Base-by-base conservation (phyloP, 2,888 invertebrate species). In the Volucella inanis region DNA sequence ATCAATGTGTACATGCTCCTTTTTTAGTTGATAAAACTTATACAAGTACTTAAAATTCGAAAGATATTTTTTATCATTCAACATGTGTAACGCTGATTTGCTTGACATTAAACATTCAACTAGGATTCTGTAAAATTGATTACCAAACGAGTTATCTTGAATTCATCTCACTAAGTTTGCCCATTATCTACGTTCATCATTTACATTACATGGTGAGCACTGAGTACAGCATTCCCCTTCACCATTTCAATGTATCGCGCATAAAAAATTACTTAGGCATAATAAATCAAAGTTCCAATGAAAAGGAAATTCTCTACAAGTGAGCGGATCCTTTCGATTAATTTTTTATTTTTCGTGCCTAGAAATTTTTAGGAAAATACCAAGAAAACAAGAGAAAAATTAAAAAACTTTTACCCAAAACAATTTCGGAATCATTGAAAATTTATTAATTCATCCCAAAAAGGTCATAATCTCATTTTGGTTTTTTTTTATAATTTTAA, bases 391-490 rank as follows among this genome's bases (percentile, higher is more conserved):
- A 3, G 47, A n/a, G 18, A 72, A 67, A 45, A 62, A 59, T 52
- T 3, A 49, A 68, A 77, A 77, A 77, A 68, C 71, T 78, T 68
- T 78, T 14, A 31, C 45, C 68, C 14, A 59, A 78, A 78, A 74
- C 62, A 78, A 78, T 78, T 78, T 78, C 39, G 72, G 31, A 62
- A 74, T 74, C 68, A 78, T 74, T 61, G 64, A 57, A 74, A 74
- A 83, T 78, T 78, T 68, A 78, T 74, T 68, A 78, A 83, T 78
- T 83, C 72, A 67, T 59, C 64, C 64, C 55, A 49, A 62, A 68
- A 82, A 76, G 76, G 70, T 62, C 47, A 57, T 71, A 77, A 77
- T 77, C 45, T 43, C 43, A 52, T 65, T 54, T 54, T 14, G 38
- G 57, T 38, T 39, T 45, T 12, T 0, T 31, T 31, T 0, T 31